These are phyloP conservation scores for Pseudomyrmex pallidus DNA, from an alignment of 1,140 invertebrate genomes.

Conservation along the genomic window DNA sequence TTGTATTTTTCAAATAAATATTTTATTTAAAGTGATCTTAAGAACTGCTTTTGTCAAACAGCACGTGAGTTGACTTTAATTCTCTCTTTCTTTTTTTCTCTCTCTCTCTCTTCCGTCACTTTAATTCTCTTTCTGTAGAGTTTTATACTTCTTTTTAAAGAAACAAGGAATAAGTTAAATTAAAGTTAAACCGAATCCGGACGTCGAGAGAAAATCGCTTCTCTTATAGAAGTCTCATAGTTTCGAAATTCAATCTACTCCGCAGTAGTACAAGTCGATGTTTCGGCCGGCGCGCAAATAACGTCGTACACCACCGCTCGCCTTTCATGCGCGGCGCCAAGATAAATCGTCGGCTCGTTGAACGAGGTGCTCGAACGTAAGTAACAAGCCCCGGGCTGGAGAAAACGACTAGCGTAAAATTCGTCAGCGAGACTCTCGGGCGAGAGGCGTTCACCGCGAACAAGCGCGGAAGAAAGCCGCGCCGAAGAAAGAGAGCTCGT, in stretches of 20 bases:
- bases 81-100: neutral
- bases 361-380: constrained; percentile 42
- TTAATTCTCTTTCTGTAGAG: neutral
- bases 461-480: constrained; percentile 7
- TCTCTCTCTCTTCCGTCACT: neutral
- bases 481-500: constrained; percentile 27
- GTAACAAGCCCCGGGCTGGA: constrained; percentile 27
- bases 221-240: constrained; percentile 1
- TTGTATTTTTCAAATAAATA: too few species aligned
- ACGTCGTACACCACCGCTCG: constrained; percentile 18
- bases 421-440: constrained; percentile 27
- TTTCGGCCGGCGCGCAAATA: constrained; percentile 36
- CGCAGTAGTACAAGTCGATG: constrained; percentile 27
- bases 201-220: neutral
- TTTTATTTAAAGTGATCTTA: neutral
- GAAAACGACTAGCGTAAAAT: constrained; percentile 34
- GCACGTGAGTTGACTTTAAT: constrained; percentile 19
- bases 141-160: neutral
- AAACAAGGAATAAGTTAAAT: constrained; percentile 15
- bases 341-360: constrained; percentile 55
- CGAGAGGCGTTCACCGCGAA: constrained; percentile 1
- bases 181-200: constrained; percentile 8
- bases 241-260: constrained; percentile 9
- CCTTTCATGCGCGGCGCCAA: constrained; percentile 21
- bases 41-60: neutral